Evolutionary conservation across 2,888 invertebrate species (phyloP), one percentile per base, ranked within the genome.

Genomic region (Axea sp.): DNA sequence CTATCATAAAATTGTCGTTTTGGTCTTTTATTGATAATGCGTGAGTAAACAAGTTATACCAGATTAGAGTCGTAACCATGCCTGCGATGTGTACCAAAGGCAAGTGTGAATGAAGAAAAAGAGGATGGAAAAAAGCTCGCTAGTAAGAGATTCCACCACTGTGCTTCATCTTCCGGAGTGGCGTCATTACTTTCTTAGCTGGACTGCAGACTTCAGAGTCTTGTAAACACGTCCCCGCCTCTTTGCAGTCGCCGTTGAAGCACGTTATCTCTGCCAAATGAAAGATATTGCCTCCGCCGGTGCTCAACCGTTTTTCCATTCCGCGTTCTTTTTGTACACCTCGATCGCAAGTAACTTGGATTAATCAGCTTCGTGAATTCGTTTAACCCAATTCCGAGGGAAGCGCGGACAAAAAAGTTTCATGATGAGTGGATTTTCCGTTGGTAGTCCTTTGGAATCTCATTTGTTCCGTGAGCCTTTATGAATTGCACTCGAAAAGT

Each of bases 151-250:
- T 45, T 65, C 65, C 37, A 41, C 51, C 47, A 76, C 77, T 77
- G 74, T 78, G 82, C 79, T 84, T 84, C 83, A 84, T 85, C 84
- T 85, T 82, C 81, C 80, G 82, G 81, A 83, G 84, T 82, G 80
- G 80, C 76, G 78, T 81, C 81, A 81, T 81, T 82, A 80, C 82
- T 82, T 84, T 83, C 80, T 80, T 82, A 31, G 49, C 73, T 17
- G 68, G 68, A 73, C 65, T 41, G 65, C 67, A 33, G 67, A 49
- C 62, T 65, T 39, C 55, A 37, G 41, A 53, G 71, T 73, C 73
- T 76, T 73, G 76, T 76, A 76, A 76, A 76, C 76, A 76, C 53
- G 35, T 51, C 65, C 24, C 47, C 19, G 53, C 59, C 24, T 26
- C 17, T 19, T 9, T 1, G 2, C 28, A 24, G 24, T 1, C 28